Percentiles rank a stretch among this genome's conserved stretches.
phyloP scores from a whole-genome alignment of 2,888 invertebrate genomes.

The Xanthorhoe spadicearia region DNA sequence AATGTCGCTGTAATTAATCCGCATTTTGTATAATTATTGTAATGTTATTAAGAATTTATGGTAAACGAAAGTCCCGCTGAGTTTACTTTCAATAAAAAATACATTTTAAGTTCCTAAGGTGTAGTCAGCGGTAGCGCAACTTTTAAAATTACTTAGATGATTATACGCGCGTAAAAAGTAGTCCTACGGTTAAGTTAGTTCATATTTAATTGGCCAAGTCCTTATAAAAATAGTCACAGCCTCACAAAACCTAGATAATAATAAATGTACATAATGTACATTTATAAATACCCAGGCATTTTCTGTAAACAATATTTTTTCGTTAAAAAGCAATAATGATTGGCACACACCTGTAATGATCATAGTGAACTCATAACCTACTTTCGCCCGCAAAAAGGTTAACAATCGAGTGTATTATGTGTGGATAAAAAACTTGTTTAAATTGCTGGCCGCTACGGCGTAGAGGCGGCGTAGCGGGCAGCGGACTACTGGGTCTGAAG shows the following conservation, averaged over 20 bases:
- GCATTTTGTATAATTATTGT: background rate
- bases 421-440: constrained; percentile 47
- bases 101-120: background rate
- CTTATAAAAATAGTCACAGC: constrained; percentile 26
- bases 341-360: constrained; percentile 58
- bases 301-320: constrained; percentile 36
- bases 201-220: constrained; percentile 26
- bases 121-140: background rate
- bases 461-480: constrained; percentile 26
- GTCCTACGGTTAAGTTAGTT: constrained; percentile 11
- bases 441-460: constrained; percentile 27
- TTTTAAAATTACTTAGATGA: background rate
- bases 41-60: background rate
- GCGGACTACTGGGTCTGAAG: background rate
- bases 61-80: background rate
- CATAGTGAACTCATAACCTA: constrained; percentile 57
- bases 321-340: constrained; percentile 49
- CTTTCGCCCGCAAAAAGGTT: constrained; percentile 57
- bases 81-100: background rate
- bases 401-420: constrained; percentile 53
- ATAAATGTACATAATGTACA: constrained; percentile 35
- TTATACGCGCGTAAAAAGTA: constrained; percentile 2
- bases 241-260: constrained; percentile 27
- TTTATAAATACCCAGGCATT: constrained; percentile 29
- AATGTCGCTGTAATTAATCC: constrained; percentile 17